Evolutionary conservation across 1,140 invertebrate genomes (phyloP).

Genomic region (Procambarus clarkii): DNA sequence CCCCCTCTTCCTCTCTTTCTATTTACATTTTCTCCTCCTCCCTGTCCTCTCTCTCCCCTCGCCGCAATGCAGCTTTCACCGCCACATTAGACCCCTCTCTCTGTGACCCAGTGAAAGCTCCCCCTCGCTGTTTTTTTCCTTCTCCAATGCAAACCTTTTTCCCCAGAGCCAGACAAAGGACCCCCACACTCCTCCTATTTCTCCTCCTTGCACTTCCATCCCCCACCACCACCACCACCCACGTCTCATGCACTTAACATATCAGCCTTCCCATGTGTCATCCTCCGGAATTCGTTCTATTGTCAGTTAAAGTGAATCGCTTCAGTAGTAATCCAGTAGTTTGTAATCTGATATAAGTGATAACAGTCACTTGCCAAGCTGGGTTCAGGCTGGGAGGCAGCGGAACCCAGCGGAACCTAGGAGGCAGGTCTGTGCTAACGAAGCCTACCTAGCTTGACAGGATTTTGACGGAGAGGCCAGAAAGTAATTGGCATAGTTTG

Average conservation of each 20-base stretch:
- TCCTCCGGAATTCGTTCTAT: not conserved
- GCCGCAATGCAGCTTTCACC: not conserved
- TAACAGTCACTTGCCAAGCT: too few species aligned
- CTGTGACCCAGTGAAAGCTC: not conserved
- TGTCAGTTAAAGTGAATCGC: not conserved
- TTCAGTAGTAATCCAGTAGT: not conserved
- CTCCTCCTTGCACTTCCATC: too few species aligned
- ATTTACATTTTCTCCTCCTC: too few species aligned
- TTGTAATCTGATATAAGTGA: not conserved
- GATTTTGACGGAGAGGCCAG: not conserved
- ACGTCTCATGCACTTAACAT: not conserved
- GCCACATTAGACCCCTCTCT: slow-evolving; percentile 3
- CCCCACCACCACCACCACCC: too few species aligned
- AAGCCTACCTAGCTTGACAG: not conserved
- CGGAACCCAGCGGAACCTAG: not conserved
- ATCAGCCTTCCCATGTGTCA: not conserved
- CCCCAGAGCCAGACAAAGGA: not conserved
- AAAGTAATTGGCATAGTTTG: not conserved
- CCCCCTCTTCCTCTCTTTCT: not conserved
- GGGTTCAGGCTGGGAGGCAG: too few species aligned
- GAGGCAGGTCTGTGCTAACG: not conserved
- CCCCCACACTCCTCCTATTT: not conserved
- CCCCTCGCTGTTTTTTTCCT: not conserved
- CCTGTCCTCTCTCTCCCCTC: not conserved
- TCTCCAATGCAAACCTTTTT: slow-evolving; percentile 7